A percentile compares a stretch with the other conserved stretches of the same genome.
Conservation (phyloP, 2,113 vertebrate genomes). For the Hypanus sabinus region DNA sequence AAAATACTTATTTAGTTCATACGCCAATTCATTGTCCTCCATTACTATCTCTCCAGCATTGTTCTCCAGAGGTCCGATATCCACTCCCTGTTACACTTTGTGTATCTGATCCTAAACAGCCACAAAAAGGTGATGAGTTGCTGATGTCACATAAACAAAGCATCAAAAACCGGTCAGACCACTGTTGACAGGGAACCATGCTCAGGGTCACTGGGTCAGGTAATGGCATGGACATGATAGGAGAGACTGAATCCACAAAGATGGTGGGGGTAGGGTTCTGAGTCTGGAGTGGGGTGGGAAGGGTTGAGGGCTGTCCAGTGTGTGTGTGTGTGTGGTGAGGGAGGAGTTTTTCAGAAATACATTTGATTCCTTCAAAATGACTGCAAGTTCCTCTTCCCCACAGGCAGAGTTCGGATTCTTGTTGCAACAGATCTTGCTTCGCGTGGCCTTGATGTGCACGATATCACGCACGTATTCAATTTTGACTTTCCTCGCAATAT, state of each 20-base stretch:
- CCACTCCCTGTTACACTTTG: too few species aligned
- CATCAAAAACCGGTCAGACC: not conserved
- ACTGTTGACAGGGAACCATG: not conserved
- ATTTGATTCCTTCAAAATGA: not conserved
- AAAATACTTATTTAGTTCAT: too few species aligned
- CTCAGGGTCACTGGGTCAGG: too few species aligned
- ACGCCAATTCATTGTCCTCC: too few species aligned
- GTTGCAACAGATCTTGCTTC: constrained; percentile 91
- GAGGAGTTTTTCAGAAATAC: not conserved
- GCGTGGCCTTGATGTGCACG: constrained; percentile 81
- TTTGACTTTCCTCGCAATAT: constrained; percentile 92
- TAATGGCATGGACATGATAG: not conserved
- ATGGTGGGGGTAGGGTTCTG: not conserved
- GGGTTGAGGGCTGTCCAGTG: not conserved
- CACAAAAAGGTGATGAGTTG: not conserved
- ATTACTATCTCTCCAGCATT: too few species aligned
- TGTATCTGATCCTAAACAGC: not conserved
- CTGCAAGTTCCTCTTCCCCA: not conserved
- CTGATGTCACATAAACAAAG: not conserved
- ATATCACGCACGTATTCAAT: constrained; percentile 89
- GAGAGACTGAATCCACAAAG: not conserved
- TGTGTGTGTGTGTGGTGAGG: not conserved
- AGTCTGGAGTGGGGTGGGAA: not conserved
- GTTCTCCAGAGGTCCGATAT: too few species aligned
- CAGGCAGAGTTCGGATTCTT: constrained; percentile 82